A percentile compares a stretch with the other conserved stretches of the same genome.
Conservation (phyloP, 2,113 vertebrate genomes). For the Crotophaga sulcirostris region DNA sequence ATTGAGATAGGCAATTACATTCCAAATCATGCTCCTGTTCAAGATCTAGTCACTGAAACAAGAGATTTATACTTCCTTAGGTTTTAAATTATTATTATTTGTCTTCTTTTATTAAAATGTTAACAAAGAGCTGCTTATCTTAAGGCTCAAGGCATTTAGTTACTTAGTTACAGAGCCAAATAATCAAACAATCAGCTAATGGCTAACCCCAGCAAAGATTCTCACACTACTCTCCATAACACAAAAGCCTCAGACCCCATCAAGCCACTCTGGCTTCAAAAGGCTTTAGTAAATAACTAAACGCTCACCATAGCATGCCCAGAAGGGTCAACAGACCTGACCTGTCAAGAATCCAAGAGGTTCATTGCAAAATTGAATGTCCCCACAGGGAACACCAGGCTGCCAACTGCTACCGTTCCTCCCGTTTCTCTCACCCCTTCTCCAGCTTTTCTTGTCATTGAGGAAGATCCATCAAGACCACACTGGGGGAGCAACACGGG, state of each 20-base stretch:
- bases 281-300: slow-evolving; percentile 63
- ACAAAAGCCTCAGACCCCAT: slow-evolving; percentile 57
- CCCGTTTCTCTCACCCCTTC: not conserved
- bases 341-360: slow-evolving; percentile 27
- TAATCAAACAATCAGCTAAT: slow-evolving; percentile 57
- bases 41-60: not conserved
- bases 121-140: slow-evolving; percentile 65
- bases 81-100: slow-evolving; percentile 22
- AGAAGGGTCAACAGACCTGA: slow-evolving; percentile 48
- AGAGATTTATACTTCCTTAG: not conserved
- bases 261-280: slow-evolving; percentile 58
- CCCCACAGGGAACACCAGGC: not conserved
- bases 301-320: slow-evolving; percentile 19
- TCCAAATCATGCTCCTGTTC: not conserved
- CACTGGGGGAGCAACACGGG: rapidly evolving
- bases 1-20: not conserved
- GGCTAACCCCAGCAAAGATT: slow-evolving; percentile 62
- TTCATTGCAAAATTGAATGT: not conserved
- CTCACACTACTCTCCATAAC: slow-evolving; percentile 9
- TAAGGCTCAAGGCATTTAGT: slow-evolving; percentile 52
- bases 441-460: not conserved
- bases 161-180: slow-evolving; percentile 67
- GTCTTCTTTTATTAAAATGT: slow-evolving; percentile 17
- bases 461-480: not conserved
- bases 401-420: not conserved